These are phyloP conservation scores for Dendrocopos noguchii DNA, from an alignment of 2,113 vertebrate species.

Conservation along the genomic window DNA sequence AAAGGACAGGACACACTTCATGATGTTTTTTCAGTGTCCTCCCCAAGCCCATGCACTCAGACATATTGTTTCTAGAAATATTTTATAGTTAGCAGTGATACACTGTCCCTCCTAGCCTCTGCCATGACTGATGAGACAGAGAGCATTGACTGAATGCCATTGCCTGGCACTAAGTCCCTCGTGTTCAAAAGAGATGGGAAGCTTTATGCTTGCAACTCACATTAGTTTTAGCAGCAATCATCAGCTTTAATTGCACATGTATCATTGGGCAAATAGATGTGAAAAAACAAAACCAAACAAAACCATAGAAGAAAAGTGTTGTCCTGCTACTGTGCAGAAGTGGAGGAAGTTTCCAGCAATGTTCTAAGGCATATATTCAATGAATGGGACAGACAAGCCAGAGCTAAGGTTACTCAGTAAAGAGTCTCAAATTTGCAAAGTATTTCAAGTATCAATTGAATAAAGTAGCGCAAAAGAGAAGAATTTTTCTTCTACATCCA, in stretches of 20 bases:
- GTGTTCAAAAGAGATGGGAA: background rate
- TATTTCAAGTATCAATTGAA: background rate
- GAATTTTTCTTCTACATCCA: accelerated
- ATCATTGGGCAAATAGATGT: background rate
- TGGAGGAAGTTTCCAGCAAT: background rate
- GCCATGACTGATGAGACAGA: background rate
- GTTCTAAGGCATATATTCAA: background rate
- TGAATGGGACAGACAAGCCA: background rate
- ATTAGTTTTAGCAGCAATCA: constrained; percentile 5
- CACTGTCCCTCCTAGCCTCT: background rate
- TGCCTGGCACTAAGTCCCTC: background rate
- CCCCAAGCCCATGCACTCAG: background rate
- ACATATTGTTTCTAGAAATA: constrained; percentile 39
- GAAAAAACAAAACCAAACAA: background rate
- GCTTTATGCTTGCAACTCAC: background rate
- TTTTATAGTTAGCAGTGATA: constrained; percentile 4
- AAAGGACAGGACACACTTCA: constrained; percentile 32
- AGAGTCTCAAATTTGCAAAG: background rate
- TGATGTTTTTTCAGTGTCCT: constrained; percentile 27
- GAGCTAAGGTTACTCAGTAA: background rate
- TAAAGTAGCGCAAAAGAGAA: background rate
- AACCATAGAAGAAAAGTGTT: background rate
- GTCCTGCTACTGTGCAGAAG: background rate
- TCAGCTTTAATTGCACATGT: background rate
- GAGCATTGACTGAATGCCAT: background rate